These are phyloP conservation scores for Galago senegalensis DNA, from an alignment of 2,797 vertebrate genomes.

Conservation along the genomic window DNA sequence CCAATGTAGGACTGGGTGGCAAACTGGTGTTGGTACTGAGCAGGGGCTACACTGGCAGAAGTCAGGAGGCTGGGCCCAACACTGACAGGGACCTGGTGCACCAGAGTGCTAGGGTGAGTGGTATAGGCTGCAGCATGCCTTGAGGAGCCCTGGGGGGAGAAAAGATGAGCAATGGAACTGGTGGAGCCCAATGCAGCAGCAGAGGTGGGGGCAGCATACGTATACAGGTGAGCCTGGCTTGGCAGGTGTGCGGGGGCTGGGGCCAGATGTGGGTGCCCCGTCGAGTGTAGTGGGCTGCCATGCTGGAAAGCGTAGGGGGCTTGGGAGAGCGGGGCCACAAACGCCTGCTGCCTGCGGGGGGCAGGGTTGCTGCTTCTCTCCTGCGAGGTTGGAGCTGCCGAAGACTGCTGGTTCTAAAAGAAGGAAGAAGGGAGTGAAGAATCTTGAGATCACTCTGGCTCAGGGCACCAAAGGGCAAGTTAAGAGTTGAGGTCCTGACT, in stretches of 20 bases:
- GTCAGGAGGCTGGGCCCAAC: slow-evolving; percentile 92
- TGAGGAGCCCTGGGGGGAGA: slow-evolving; percentile 93
- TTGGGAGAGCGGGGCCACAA: slow-evolving; percentile 95
- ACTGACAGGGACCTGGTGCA: slow-evolving; percentile 95
- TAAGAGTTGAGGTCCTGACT: slow-evolving; percentile 1
- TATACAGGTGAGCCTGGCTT: slow-evolving; percentile 94
- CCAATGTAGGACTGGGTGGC: slow-evolving; percentile 94
- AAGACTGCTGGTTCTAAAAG: slow-evolving; percentile 93
- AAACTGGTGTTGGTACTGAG: slow-evolving; percentile 96
- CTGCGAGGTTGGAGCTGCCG: slow-evolving; percentile 93
- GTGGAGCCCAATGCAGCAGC: slow-evolving; percentile 96
- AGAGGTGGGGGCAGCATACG: slow-evolving; percentile 95
- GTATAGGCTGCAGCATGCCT: slow-evolving; percentile 91
- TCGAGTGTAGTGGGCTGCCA: slow-evolving; percentile 91
- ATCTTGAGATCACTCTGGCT: slow-evolving; percentile 40
- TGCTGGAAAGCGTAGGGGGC: slow-evolving; percentile 96
- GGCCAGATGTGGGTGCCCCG: slow-evolving; percentile 92
- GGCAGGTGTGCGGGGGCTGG: slow-evolving; percentile 91
- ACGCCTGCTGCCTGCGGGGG: slow-evolving; percentile 94
- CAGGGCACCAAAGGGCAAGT: background rate
- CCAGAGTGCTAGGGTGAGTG: slow-evolving; percentile 94
- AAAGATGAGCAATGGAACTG: slow-evolving; percentile 96
- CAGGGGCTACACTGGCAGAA: slow-evolving; percentile 92
- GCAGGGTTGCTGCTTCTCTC: slow-evolving; percentile 92
- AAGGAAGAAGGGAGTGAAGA: slow-evolving; percentile 77